A percentile compares a stretch with the other conserved stretches of the same genome.
Conservation (phyloP, 2,797 vertebrate species). For the Falco concolor region DNA sequence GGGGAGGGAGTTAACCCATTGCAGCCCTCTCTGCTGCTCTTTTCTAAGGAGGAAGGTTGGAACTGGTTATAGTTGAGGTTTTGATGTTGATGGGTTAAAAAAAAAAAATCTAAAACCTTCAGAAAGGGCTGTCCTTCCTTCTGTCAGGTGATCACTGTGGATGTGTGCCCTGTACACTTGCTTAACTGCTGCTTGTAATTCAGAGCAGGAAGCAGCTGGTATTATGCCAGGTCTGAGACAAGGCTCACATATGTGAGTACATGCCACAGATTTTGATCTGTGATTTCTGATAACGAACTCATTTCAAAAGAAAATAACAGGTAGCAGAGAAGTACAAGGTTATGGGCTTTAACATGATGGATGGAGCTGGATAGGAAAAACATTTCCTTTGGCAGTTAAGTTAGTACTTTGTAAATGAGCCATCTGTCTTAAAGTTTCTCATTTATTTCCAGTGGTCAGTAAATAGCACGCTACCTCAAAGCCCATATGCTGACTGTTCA, state of each 20-base stretch:
- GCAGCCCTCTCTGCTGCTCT: not conserved
- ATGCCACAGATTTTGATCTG: not conserved
- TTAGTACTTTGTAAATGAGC: not conserved
- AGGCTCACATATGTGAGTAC: not conserved
- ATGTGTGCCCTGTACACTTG: not conserved
- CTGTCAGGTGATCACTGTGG: not conserved
- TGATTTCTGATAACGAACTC: not conserved
- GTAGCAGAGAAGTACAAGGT: not conserved
- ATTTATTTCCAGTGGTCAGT: not conserved
- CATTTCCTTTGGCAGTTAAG: not conserved
- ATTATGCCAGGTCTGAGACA: not conserved
- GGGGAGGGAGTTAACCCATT: not conserved
- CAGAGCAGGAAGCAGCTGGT: not conserved
- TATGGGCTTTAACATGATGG: not conserved
- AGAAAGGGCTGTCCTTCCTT: not conserved
- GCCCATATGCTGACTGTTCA: not conserved
- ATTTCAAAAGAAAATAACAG: not conserved
- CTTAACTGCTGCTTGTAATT: not conserved
- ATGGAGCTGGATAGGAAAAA: not conserved
- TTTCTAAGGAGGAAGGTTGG: not conserved
- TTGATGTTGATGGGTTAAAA: not conserved
- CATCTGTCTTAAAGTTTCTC: not conserved
- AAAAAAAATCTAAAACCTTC: not conserved
- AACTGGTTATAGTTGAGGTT: not conserved
- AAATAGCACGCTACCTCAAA: not conserved